Evolutionary conservation across 2,797 vertebrate genomes (phyloP).

Genomic region (Manis crassicaudata): DNA sequence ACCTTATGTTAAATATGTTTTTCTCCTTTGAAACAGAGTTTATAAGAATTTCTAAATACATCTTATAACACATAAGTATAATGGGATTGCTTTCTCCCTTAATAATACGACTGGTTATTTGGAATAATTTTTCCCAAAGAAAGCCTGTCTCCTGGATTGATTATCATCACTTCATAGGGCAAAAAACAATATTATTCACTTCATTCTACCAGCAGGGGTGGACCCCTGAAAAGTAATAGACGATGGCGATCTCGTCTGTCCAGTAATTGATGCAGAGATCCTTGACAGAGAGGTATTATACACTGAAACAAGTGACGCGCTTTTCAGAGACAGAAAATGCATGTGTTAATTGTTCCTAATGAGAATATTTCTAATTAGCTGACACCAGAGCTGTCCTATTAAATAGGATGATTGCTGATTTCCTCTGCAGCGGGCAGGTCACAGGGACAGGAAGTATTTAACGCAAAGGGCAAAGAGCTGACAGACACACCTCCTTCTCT

Average conservation of each 20-base stretch:
- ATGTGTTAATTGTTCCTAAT: neutral
- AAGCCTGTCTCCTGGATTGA: neutral
- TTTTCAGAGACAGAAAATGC: neutral
- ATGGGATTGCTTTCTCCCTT: neutral
- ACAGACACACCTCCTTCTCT: fast-evolving
- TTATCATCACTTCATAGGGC: neutral
- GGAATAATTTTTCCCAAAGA: neutral
- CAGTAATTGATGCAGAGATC: neutral
- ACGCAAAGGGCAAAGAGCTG: neutral
- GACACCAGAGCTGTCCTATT: too few species aligned
- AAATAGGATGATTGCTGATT: neutral
- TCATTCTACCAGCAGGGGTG: too few species aligned
- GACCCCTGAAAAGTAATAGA: neutral
- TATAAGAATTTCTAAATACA: neutral
- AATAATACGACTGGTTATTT: too few species aligned
- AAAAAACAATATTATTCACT: too few species aligned
- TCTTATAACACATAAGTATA: neutral
- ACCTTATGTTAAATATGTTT: neutral
- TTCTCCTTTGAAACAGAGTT: neutral
- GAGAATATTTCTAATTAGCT: neutral
- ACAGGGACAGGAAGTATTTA: fast-evolving
- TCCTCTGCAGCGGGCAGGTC: too few species aligned
- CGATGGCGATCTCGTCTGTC: fast-evolving
- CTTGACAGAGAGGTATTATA: neutral
- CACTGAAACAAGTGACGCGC: neutral